phyloP scores from a whole-genome alignment of 1,140 invertebrate species.

The Sitodiplosis mosellana region DNA sequence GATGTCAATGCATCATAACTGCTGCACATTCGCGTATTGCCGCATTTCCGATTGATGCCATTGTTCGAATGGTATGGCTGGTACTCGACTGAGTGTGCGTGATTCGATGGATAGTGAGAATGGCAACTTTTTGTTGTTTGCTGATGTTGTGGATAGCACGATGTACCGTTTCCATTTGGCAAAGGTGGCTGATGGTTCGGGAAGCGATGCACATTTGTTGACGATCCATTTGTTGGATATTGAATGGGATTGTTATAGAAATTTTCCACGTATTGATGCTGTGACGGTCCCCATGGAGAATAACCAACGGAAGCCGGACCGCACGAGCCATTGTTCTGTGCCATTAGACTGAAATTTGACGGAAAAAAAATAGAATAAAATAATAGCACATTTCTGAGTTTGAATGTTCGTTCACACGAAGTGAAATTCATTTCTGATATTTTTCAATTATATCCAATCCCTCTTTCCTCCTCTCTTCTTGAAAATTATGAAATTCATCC shows the following conservation, averaged over 20 bases:
- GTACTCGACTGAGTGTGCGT: slow-evolving; percentile 18
- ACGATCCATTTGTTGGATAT: slow-evolving; percentile 1
- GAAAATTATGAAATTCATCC: too few species aligned
- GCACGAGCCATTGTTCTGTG: slow-evolving; percentile 23
- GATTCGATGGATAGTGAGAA: slow-evolving; percentile 21
- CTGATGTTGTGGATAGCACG: slow-evolving; percentile 6
- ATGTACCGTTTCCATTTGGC: slow-evolving; percentile 4
- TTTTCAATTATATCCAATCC: too few species aligned
- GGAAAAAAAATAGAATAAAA: too few species aligned
- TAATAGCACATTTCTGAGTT: too few species aligned
- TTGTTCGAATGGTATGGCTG: slow-evolving; percentile 12
- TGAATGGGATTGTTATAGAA: slow-evolving; percentile 21
- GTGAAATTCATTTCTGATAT: too few species aligned
- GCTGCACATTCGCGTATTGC: slow-evolving; percentile 18
- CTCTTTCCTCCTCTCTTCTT: too few species aligned
- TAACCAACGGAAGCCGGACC: slow-evolving; percentile 21
- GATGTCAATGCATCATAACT: slow-evolving; percentile 22
- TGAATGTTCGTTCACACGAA: too few species aligned
- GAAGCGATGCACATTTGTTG: slow-evolving; percentile 15
- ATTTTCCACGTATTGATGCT: slow-evolving; percentile 16
- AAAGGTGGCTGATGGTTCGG: slow-evolving; percentile 20
- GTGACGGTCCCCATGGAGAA: slow-evolving; percentile 22
- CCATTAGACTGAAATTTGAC: slow-evolving; percentile 1
- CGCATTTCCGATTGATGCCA: slow-evolving; percentile 14
- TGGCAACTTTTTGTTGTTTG: slow-evolving; percentile 11